A percentile compares a stretch with the other conserved stretches of the same genome.
These are phyloP conservation scores for Cinara cedri DNA, from an alignment of 2,888 invertebrate genomes.

Conservation along the genomic window DNA sequence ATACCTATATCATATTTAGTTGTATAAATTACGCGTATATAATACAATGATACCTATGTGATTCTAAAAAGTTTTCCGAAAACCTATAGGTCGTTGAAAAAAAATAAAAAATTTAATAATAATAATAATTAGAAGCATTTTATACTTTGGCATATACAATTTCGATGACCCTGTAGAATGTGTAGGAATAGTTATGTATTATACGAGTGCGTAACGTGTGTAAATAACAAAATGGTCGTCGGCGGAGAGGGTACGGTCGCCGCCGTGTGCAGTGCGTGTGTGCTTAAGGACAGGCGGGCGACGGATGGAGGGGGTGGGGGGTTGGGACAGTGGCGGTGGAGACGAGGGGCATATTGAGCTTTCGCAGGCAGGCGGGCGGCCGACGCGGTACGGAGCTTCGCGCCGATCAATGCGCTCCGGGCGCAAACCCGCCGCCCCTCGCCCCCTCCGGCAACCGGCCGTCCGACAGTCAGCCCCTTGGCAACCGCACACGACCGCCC, in stretches of 20 bases:
- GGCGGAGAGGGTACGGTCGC: not conserved
- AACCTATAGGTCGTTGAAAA: too few species aligned
- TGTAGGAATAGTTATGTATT: too few species aligned
- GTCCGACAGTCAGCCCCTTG: conserved; percentile 49
- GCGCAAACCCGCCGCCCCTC: conserved; percentile 27
- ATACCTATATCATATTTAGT: too few species aligned
- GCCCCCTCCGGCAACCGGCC: not conserved
- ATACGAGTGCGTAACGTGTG: too few species aligned
- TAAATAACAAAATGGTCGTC: conserved; percentile 29
- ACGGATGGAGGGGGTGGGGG: too few species aligned
- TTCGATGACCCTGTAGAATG: too few species aligned
- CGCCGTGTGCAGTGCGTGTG: not conserved
- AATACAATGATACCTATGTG: too few species aligned
- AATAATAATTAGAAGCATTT: too few species aligned
- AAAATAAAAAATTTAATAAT: too few species aligned
- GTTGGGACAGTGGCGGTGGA: not conserved
- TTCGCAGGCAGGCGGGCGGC: conserved; percentile 24
- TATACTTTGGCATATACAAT: too few species aligned
- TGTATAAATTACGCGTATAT: too few species aligned
- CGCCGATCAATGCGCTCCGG: conserved; percentile 54
- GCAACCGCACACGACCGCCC: conserved; percentile 38
- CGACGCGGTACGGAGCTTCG: conserved; percentile 18
- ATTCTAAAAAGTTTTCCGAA: too few species aligned
- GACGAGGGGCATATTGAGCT: conserved; percentile 36
- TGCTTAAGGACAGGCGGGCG: not conserved